Evolutionary conservation across 92 coral and sea anemone species (phyloP).

Genomic region (Porites cylindrica): DNA sequence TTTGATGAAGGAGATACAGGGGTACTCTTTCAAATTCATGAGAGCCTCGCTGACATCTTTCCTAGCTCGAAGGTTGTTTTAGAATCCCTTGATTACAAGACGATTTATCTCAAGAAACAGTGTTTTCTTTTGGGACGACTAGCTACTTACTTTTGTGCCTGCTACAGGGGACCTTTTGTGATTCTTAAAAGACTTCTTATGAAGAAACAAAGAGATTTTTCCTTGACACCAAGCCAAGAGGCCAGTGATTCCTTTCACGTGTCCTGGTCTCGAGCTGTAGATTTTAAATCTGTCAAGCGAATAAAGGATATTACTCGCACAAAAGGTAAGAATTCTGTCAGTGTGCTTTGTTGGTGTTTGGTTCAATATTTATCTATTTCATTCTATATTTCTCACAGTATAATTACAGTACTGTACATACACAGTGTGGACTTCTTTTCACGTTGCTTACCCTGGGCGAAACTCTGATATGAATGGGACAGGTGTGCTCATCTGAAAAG

Average conservation of each 20-base stretch:
- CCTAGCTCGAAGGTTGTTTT: conserved; percentile 65
- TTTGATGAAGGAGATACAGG: conserved; percentile 75
- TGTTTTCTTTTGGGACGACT: conserved; percentile 69
- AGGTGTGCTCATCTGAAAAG: no score
- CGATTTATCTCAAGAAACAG: conserved; percentile 74
- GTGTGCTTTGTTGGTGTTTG: background rate
- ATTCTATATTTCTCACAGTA: no score
- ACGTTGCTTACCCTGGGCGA: no score
- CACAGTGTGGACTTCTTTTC: no score
- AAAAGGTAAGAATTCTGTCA: conserved; percentile 65
- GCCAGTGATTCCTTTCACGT: conserved; percentile 33
- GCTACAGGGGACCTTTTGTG: conserved; percentile 76
- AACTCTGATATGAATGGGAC: no score
- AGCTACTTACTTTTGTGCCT: conserved; percentile 72
- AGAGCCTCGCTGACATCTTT: conserved; percentile 72
- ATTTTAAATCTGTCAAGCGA: conserved; percentile 76
- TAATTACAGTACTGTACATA: no score
- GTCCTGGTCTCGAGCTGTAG: conserved; percentile 85
- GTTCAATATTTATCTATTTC: no score
- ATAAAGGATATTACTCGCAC: conserved; percentile 89
- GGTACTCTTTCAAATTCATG: conserved; percentile 75
- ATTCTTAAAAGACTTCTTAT: conserved; percentile 69
- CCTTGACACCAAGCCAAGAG: background rate
- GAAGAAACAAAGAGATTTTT: conserved; percentile 21
- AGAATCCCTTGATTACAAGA: conserved; percentile 87